These are phyloP conservation scores for Hirtodrosophila alboralis DNA, from an alignment of 2,888 invertebrate genomes.

Conservation along the genomic window DNA sequence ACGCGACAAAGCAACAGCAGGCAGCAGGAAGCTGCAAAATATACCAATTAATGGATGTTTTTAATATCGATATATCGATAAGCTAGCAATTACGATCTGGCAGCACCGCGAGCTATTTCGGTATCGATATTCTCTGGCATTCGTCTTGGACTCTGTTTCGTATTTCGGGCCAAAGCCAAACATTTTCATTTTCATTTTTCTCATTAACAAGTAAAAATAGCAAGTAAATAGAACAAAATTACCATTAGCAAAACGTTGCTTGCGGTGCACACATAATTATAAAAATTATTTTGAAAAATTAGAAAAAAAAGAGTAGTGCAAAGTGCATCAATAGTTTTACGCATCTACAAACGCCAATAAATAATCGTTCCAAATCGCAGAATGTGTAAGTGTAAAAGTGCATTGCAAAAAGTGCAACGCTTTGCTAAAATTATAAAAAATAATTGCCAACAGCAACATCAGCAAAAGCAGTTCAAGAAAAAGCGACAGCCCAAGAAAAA, in stretches of 20 bases:
- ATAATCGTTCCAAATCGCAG: constrained; percentile 35
- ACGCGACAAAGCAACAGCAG: constrained; percentile 53
- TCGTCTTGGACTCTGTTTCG: constrained; percentile 47
- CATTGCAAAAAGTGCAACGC: constrained; percentile 6
- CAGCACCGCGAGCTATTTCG: constrained; percentile 15
- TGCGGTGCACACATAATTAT: constrained; percentile 37
- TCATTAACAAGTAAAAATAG: constrained; percentile 50
- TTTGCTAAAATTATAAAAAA: constrained; percentile 19
- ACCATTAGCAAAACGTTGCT: constrained; percentile 43
- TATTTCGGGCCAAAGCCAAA: constrained; percentile 61
- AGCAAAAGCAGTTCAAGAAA: constrained; percentile 27
- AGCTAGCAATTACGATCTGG: constrained; percentile 5
- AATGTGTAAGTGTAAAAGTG: constrained; percentile 51
- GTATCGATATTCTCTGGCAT: constrained; percentile 47
- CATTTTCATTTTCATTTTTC: constrained; percentile 62
- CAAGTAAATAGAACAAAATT: constrained; percentile 33
- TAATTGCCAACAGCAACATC: constrained; percentile 32
- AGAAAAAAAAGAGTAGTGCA: constrained; percentile 12
- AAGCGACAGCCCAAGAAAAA: constrained; percentile 27
- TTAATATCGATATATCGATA: constrained; percentile 42
- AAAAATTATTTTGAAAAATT: constrained; percentile 5
- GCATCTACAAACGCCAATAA: constrained; percentile 24
- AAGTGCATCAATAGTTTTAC: constrained; percentile 36
- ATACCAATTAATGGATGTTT: constrained; percentile 32
- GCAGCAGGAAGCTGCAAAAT: constrained; percentile 57